phyloP scores from a whole-genome alignment of 1,140 invertebrate species.

The Drosophila takahashii region DNA sequence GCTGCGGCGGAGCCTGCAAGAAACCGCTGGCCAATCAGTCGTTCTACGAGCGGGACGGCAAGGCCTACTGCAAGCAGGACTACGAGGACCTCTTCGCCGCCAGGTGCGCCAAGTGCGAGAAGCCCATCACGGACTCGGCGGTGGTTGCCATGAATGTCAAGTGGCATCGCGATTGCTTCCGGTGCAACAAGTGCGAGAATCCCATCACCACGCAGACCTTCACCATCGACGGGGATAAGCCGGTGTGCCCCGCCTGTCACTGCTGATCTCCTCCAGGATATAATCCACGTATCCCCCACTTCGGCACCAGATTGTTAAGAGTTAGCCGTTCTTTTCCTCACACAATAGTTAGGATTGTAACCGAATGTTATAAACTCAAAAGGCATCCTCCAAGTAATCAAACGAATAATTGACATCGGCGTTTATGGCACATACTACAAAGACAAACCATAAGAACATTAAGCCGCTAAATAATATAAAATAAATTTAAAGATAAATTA shows the following conservation, averaged over 20 bases:
- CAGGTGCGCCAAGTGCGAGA: slow-evolving; percentile 90
- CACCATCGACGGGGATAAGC: slow-evolving; percentile 87
- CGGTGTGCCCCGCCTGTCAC: slow-evolving; percentile 86
- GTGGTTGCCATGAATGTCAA: slow-evolving; percentile 88
- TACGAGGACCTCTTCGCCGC: slow-evolving; percentile 92
- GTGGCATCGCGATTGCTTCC: slow-evolving; percentile 90
- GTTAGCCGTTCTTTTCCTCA: slow-evolving; percentile 33
- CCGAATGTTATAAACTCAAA: neutral
- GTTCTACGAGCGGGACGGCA: slow-evolving; percentile 89
- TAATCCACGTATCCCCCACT: neutral
- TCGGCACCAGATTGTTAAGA: slow-evolving; percentile 9
- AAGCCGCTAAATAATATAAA: neutral
- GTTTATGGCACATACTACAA: too few relatives aligned
- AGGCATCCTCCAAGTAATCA: neutral
- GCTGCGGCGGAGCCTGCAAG: slow-evolving; percentile 90
- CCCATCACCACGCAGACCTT: slow-evolving; percentile 87
- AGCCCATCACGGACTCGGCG: slow-evolving; percentile 90
- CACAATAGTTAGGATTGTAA: neutral
- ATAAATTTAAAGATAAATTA: too few relatives aligned
- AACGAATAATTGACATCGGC: neutral
- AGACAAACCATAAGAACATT: too few relatives aligned
- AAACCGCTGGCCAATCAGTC: slow-evolving; percentile 89
- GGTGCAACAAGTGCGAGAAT: slow-evolving; percentile 88
- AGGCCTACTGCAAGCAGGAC: slow-evolving; percentile 90
- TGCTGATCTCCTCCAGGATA: slow-evolving; percentile 15